Base-by-base conservation (phyloP, 2,113 vertebrate species). In the Oreochromis niloticus region DNA sequence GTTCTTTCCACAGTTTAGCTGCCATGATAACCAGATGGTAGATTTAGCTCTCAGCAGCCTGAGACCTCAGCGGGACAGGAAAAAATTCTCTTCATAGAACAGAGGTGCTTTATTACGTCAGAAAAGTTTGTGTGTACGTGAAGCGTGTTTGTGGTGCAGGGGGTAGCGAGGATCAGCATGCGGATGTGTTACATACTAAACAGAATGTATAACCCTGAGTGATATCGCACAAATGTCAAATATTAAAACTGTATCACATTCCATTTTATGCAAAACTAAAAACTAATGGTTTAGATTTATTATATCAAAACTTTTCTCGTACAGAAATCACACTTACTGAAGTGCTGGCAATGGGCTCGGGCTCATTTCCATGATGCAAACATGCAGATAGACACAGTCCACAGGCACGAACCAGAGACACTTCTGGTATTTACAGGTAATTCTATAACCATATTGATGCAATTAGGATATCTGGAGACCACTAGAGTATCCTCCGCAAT, bases 1-100 rank as follows among this genome's bases (percentile, higher is more conserved):
- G 88, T 88, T 85, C 90, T 91, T 59, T 86, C 73, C 85, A 85
- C 90, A 81, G 88, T 68, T 86, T 87, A 79, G 68, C 75, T 87
- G 81, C 80, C 13, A 50, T 3, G 89, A 95, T 94, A 93, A 89
- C 41, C 27, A 78, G 46, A 78, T 34, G 27, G 73, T 57, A 43
- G 85, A 8, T 24, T 43, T 39, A 32, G 57, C 50, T 50, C 56
- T 46, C 55, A 63, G 63, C 80, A 50, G 7, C 54, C 43, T 46
- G 7, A 17, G 57, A 83, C 78, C 61, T 54, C n/a, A 8, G 32
- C 30, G 36, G 2, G 43, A 82, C 59, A 50, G 34, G 39, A 9
- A 79, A 56, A 71, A 30, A 87, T 32, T 88, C 80, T 85, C 89
- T 82, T 17, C 50, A 87, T 71, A 84, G 87, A 82, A 22, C 19